Evolutionary conservation across 2,113 vertebrate genomes (phyloP).

Genomic region (Xyrauchen texanus): DNA sequence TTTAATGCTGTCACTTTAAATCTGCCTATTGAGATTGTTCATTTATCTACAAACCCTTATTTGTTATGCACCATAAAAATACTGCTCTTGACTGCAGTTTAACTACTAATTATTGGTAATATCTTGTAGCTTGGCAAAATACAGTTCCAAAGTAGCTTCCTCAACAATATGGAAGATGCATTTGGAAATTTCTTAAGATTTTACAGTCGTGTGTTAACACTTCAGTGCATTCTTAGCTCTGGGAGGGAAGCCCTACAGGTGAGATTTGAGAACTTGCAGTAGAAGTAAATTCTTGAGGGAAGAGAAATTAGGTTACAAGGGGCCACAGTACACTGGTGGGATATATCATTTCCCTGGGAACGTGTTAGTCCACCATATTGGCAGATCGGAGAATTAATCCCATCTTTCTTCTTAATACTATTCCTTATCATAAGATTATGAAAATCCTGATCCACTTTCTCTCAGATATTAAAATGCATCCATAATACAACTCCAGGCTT

Average conservation of each 20-base stretch:
- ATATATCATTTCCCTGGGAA: conserved; percentile 75
- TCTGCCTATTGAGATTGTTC: no score
- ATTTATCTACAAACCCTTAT: no score
- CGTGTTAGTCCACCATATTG: conserved; percentile 76
- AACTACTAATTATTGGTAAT: no score
- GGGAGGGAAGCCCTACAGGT: conserved; percentile 3
- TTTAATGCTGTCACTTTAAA: no score
- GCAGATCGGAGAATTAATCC: conserved; percentile 85
- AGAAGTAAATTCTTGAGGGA: conserved; percentile 54
- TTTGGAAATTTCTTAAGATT: not conserved
- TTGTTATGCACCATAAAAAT: no score
- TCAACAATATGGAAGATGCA: no score
- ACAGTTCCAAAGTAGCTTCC: no score
- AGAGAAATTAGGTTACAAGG: conserved; percentile 66
- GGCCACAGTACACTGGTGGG: conserved; percentile 56
- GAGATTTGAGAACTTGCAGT: conserved; percentile 14
- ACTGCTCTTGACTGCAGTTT: no score
- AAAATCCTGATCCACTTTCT: conserved; percentile 76
- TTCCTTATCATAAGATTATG: conserved; percentile 81
- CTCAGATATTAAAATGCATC: conserved; percentile 80
- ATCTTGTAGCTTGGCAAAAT: no score
- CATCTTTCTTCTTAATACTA: conserved; percentile 80
- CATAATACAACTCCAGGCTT: conserved; percentile 74
- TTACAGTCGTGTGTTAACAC: not conserved
- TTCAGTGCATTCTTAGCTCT: not conserved